These are phyloP conservation scores for Agrypnus murinus DNA, from an alignment of 2,888 invertebrate genomes.

Conservation along the genomic window DNA sequence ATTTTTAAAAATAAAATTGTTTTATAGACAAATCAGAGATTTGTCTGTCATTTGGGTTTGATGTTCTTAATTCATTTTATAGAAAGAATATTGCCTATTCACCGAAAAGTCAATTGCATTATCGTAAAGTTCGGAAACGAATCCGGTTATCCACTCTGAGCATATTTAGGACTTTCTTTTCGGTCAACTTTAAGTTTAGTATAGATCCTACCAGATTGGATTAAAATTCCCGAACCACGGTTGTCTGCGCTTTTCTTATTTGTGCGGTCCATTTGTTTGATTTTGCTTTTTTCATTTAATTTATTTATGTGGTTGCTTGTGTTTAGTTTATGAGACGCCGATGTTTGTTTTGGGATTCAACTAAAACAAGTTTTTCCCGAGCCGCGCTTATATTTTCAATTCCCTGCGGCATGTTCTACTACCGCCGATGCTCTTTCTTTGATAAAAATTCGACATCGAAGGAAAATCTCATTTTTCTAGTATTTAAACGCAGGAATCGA, in stretches of 20 bases:
- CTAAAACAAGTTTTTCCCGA: conserved; percentile 20
- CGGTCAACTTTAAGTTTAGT: conserved; percentile 37
- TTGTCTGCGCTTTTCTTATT: conserved; percentile 40
- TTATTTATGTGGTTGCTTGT: conserved; percentile 48
- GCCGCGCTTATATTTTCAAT: conserved; percentile 29
- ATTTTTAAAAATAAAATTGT: too few relatives aligned
- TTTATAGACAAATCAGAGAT: too few relatives aligned
- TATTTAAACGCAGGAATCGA: not conserved
- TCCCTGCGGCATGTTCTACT: conserved; percentile 31
- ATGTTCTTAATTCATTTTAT: not conserved
- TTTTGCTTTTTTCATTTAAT: conserved; percentile 42
- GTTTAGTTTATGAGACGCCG: conserved; percentile 42
- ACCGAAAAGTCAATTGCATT: conserved; percentile 24
- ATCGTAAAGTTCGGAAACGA: conserved; percentile 25
- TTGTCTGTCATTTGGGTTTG: too few relatives aligned
- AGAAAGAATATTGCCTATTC: conserved; percentile 7
- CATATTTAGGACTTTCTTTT: conserved; percentile 31
- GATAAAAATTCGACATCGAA: not conserved
- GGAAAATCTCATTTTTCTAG: not conserved
- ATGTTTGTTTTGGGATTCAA: conserved; percentile 41
- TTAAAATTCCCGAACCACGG: conserved; percentile 43
- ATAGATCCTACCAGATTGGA: conserved; percentile 35
- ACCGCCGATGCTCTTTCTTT: not conserved
- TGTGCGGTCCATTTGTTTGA: conserved; percentile 39
- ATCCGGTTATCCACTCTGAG: conserved; percentile 28